phyloP scores from a whole-genome alignment of 2,888 invertebrate genomes.

The Rhodophaea formosa region DNA sequence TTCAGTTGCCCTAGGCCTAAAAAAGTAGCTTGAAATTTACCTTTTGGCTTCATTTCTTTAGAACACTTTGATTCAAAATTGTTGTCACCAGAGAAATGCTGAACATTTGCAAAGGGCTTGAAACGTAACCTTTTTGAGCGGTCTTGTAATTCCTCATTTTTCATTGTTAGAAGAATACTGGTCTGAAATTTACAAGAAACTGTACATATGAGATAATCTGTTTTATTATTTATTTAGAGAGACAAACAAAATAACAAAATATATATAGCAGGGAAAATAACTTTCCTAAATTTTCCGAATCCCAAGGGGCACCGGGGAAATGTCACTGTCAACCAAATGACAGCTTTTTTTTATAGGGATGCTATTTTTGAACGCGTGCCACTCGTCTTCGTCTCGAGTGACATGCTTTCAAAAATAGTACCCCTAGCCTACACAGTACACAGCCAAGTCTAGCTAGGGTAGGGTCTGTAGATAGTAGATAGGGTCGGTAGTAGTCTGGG shows the following conservation, averaged over 20 bases:
- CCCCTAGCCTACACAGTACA: too few relatives aligned
- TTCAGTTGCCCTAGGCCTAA: too few relatives aligned
- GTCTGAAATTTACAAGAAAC: neutral
- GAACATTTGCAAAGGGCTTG: conserved; percentile 59
- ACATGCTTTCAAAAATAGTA: too few relatives aligned
- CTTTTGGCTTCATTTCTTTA: conserved; percentile 61
- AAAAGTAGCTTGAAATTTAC: conserved; percentile 40
- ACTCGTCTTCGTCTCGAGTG: too few relatives aligned
- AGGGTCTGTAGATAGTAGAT: too few relatives aligned
- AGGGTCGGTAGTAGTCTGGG: too few relatives aligned
- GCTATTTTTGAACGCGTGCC: too few relatives aligned
- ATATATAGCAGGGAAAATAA: neutral
- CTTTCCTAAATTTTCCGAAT: conserved; percentile 7
- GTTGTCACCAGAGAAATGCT: conserved; percentile 56
- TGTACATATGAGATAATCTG: neutral
- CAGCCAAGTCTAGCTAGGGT: too few relatives aligned
- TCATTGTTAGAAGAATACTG: conserved; percentile 39
- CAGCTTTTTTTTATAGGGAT: too few relatives aligned
- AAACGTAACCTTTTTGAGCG: conserved; percentile 73
- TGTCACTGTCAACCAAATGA: too few relatives aligned
- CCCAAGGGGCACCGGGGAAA: neutral
- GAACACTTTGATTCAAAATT: conserved; percentile 50
- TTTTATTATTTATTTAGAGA: neutral
- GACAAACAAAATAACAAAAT: neutral
- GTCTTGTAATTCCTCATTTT: conserved; percentile 65